A percentile compares a stretch with the other conserved stretches of the same genome.
Evolutionary conservation across 2,797 vertebrate genomes (phyloP).

Genomic region (Columba guinea): DNA sequence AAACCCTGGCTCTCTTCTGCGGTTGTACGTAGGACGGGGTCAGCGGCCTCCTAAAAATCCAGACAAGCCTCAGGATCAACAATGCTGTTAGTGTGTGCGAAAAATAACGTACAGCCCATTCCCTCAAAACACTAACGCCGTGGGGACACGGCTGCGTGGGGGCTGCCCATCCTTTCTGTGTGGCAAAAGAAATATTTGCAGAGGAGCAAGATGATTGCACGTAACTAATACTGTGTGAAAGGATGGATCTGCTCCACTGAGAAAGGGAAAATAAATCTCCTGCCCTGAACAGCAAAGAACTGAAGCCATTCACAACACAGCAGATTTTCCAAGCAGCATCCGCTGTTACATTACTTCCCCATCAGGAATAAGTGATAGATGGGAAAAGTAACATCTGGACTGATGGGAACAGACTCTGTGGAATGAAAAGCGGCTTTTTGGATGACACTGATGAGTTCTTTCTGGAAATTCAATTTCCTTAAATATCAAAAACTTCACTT

Average conservation of each 20-base stretch:
- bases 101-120: neutral
- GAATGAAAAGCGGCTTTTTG: neutral
- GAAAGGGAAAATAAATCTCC: neutral
- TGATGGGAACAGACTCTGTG: neutral
- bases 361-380: neutral
- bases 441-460: neutral
- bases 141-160: neutral
- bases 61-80: neutral
- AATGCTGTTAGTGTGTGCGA: neutral
- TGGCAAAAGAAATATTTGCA: neutral
- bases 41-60: neutral
- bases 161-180: neutral
- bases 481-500: slow-evolving; percentile 16
- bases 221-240: neutral
- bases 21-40: neutral
- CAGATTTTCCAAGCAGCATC: neutral
- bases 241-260: neutral
- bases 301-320: neutral
- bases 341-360: neutral
- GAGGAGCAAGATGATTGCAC: neutral
- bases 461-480: slow-evolving; percentile 46
- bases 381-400: neutral
- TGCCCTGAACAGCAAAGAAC: neutral
- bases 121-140: neutral
- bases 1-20: neutral